Percentiles rank a stretch among this genome's conserved stretches.
These are phyloP conservation scores for Muntiacus reevesi DNA, from an alignment of 2,113 vertebrate genomes.

Conservation along the genomic window DNA sequence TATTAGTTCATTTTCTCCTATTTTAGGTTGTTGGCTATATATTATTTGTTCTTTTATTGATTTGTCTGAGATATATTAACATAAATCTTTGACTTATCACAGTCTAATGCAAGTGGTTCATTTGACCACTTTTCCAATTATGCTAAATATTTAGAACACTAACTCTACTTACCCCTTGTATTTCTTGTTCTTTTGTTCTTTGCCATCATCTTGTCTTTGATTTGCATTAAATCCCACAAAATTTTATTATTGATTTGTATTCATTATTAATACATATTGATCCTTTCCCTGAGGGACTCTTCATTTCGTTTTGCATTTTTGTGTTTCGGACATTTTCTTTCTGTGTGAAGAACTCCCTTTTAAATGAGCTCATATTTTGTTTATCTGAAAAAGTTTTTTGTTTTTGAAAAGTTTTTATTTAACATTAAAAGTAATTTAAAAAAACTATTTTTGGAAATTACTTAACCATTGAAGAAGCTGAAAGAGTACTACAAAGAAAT, in stretches of 20 bases:
- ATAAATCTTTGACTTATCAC: neutral
- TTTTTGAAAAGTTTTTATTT: neutral
- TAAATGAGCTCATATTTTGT: neutral
- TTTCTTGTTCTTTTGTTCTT: neutral
- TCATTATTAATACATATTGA: neutral
- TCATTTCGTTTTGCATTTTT: neutral
- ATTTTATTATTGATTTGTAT: neutral
- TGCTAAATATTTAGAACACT: neutral
- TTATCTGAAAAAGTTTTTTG: neutral
- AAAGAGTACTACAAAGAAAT: neutral
- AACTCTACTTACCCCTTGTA: neutral
- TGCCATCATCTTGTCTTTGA: neutral
- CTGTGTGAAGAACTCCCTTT: neutral
- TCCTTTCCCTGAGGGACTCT: neutral
- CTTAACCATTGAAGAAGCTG: neutral
- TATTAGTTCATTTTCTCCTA: neutral
- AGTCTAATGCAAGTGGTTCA: neutral
- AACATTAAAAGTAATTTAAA: neutral
- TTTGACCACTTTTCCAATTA: neutral
- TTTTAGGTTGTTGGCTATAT: neutral
- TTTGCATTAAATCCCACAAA: neutral
- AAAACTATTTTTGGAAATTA: neutral
- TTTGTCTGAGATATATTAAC: neutral
- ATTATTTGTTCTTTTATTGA: neutral
- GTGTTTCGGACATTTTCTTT: neutral